phyloP scores from a whole-genome alignment of 1,140 invertebrate genomes.

The Hypothenemus hampei region DNA sequence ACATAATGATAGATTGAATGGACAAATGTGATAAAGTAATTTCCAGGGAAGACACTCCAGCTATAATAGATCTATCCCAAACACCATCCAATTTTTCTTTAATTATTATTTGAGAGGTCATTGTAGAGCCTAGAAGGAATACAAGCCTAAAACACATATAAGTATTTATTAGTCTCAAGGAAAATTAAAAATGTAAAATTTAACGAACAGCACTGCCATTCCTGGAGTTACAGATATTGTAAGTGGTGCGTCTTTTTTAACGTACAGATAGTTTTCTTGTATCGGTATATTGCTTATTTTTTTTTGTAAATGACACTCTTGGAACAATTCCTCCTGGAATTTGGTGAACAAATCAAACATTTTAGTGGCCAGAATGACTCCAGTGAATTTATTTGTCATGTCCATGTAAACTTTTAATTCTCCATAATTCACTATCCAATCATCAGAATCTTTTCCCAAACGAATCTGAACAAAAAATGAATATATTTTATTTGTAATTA shows the following conservation, averaged over 20 bases:
- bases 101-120: constrained; percentile 76
- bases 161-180: neutral
- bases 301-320: constrained; percentile 54
- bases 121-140: constrained; percentile 72
- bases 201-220: constrained; percentile 63
- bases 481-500: too few species aligned
- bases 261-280: constrained; percentile 60
- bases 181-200: too few species aligned
- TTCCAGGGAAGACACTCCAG: constrained; percentile 56
- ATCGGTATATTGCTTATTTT: constrained; percentile 56
- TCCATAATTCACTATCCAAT: constrained; percentile 52
- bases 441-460: constrained; percentile 21
- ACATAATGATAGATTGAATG: constrained; percentile 67
- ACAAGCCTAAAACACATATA: constrained; percentile 50
- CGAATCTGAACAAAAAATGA: too few species aligned
- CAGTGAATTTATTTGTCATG: constrained; percentile 71
- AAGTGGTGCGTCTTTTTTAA: constrained; percentile 58
- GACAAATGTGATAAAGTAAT: constrained; percentile 68
- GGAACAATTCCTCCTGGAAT: constrained; percentile 53
- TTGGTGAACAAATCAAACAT: constrained; percentile 59
- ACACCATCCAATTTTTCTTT: constrained; percentile 75
- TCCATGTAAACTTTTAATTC: constrained; percentile 65
- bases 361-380: constrained; percentile 57
- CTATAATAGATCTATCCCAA: constrained; percentile 71
- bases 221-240: constrained; percentile 73